Evolutionary conservation across 2,888 invertebrate species (phyloP), one percentile per base, ranked within the genome.

Genomic region (Lymantria dispar): DNA sequence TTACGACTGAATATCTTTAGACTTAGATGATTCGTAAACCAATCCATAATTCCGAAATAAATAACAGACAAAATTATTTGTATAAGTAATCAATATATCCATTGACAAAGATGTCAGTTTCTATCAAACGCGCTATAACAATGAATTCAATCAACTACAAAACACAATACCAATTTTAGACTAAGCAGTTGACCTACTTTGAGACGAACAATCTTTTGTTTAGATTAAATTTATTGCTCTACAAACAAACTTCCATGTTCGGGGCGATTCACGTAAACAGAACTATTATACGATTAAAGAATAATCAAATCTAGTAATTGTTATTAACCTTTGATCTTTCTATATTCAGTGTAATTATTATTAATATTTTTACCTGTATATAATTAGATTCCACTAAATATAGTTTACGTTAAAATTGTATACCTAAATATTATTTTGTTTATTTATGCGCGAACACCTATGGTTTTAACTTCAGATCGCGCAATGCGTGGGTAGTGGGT

Each of bases 221-320:
- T 53, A 46, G 39, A 14, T 39, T 43, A 45, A 45, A 52, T 48
- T 53, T 48, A 53, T 53, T 48, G 36, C 33, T 36, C 45, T 51
- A 41, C 29, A 14, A n/a, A 38, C 38, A 38, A n/a, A 38, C 38
- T 38, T 12, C 38, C 11, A 33, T 33, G n/a, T 38, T 12, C 9
- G 40, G 14, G 15, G 1, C 8, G 7, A 14, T 14, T 40, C 9
- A 40, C 11, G 40, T 40, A 40, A 40, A 40, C 40, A 14, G 38
- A 14, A 40, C n/a, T 40, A 13, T 9, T 8, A n/a, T 7, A 3
- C 8, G 40, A 14, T 40, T 14, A 40, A 40, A 8, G 15, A 40
- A 14, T 40, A 3, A 31, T 7, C 40, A 13, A 8, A 38, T 38
- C 12, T 38, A 38, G 38, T 12, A 8, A 12, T 12, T 38, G 12